Percentiles rank a stretch among this genome's conserved stretches.
phyloP scores from a whole-genome alignment of 2,888 invertebrate genomes.

The Horisme vitalbata region DNA sequence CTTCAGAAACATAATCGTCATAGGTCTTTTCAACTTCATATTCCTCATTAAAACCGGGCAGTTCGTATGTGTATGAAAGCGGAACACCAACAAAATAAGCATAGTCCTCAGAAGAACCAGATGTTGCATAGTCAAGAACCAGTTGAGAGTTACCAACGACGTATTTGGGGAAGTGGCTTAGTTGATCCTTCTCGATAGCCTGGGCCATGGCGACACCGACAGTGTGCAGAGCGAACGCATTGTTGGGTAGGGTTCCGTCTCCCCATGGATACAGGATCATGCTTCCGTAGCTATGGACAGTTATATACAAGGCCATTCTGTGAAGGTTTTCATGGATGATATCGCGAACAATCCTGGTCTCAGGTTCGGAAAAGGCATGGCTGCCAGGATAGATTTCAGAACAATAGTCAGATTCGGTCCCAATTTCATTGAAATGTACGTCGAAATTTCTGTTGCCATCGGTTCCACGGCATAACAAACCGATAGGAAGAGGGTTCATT shows the following conservation, averaged over 20 bases:
- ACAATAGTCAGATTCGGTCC: slow-evolving; percentile 81
- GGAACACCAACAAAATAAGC: slow-evolving; percentile 81
- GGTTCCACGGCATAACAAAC: slow-evolving; percentile 83
- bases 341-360: slow-evolving; percentile 83
- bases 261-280: slow-evolving; percentile 88
- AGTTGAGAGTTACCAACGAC: slow-evolving; percentile 77
- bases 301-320: slow-evolving; percentile 85
- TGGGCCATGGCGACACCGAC: slow-evolving; percentile 66
- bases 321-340: slow-evolving; percentile 75
- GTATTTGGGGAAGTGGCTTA: slow-evolving; percentile 67
- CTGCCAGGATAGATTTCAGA: slow-evolving; percentile 84
- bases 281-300: slow-evolving; percentile 89
- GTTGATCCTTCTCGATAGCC: slow-evolving; percentile 57
- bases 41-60: slow-evolving; percentile 79
- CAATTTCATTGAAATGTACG: slow-evolving; percentile 86
- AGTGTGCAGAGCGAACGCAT: slow-evolving; percentile 69
- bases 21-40: too few relatives aligned
- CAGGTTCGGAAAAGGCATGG: slow-evolving; percentile 85
- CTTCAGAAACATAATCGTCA: too few relatives aligned
- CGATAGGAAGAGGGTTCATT: slow-evolving; percentile 49
- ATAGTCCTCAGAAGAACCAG: slow-evolving; percentile 87
- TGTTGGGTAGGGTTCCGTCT: slow-evolving; percentile 71
- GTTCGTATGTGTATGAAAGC: slow-evolving; percentile 85
- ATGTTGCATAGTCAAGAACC: slow-evolving; percentile 78
- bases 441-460: slow-evolving; percentile 91